phyloP scores from a whole-genome alignment of 1,140 invertebrate genomes.

The Rhyacophila brunnea region DNA sequence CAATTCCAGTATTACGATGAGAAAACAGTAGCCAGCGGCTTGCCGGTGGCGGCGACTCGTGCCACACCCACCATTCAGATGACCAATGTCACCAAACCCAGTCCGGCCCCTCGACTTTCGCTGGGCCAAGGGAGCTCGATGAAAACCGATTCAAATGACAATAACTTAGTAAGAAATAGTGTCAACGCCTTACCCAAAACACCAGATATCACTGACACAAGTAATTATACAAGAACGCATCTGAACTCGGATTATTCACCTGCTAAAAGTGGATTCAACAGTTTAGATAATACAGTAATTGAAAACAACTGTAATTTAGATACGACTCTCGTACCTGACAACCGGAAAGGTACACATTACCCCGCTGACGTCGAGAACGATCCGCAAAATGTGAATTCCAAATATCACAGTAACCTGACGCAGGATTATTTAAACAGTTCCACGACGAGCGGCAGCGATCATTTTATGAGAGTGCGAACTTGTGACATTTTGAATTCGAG shows the following conservation, averaged over 20 bases:
- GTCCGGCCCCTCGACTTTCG: slow-evolving; percentile 29
- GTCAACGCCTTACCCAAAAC: slow-evolving; percentile 2
- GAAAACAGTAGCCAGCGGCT: not conserved
- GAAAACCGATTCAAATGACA: slow-evolving; percentile 13
- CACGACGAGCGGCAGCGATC: slow-evolving; percentile 31
- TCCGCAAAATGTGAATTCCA: slow-evolving; percentile 14
- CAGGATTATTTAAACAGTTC: slow-evolving; percentile 35
- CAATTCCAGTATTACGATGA: slow-evolving; percentile 26
- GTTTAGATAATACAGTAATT: slow-evolving; percentile 37
- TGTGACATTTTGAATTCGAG: slow-evolving; percentile 35
- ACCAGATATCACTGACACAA: slow-evolving; percentile 1
- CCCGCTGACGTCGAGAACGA: slow-evolving; percentile 7
- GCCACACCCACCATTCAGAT: slow-evolving; percentile 8
- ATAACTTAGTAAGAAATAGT: not conserved
- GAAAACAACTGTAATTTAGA: slow-evolving; percentile 30
- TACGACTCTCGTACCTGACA: slow-evolving; percentile 3
- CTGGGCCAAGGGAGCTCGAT: slow-evolving; percentile 22
- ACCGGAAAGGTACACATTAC: slow-evolving; percentile 4
- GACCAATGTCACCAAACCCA: slow-evolving; percentile 23
- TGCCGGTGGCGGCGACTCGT: slow-evolving; percentile 24
- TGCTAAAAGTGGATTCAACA: slow-evolving; percentile 35
- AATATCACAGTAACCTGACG: slow-evolving; percentile 27
- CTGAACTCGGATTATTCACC: slow-evolving; percentile 22
- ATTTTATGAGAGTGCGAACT: slow-evolving; percentile 19
- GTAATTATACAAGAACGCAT: slow-evolving; percentile 22